Base-by-base conservation (phyloP, 2,113 vertebrate genomes). In the Alectura lathami region DNA sequence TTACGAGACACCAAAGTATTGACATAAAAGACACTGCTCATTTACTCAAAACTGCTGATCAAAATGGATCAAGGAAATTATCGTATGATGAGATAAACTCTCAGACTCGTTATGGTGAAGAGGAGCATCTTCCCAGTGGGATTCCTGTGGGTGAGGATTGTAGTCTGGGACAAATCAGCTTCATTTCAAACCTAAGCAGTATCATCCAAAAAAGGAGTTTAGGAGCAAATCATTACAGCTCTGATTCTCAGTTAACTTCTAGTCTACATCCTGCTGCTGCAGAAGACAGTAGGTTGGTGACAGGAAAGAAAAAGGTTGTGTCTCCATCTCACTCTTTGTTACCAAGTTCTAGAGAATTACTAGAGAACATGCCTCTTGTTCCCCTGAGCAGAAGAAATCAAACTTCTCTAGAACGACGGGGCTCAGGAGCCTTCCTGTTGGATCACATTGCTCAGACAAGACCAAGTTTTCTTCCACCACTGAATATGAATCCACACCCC, bases 381-480 rank as follows among this genome's bases (percentile, higher is more conserved):
- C 48, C 95, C 18, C 63, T 97, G 5, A 84, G 96, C 77, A 97
- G 97, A 88, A 98, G 97, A 89, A 98, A 92, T 10, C 96, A 96
- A 8, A 83, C 95, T 3, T 78, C 96, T 73, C 92, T 98, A 54
- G 98, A 99, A 89, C 97, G 98, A 73, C 96, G 98, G 23, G 98
- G 97, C 1, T 98, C 99, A 0, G 98, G 98, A 74, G 97, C 98
- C 13, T 97, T 98, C 17, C 74, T 97, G 24, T 54, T 98, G 81
- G 98, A 99, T 93, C 98, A 98, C 48, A 96, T 87, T 48, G 72
- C 96, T 38, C 98, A 98, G 74, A 96, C 97, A 30, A 97, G 98
- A 45, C 98, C 98, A 13, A 98, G 98, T 26, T 98, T 98, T 80
- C 98, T 99, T 66, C 99, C 99, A 3, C 98, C 99, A 13, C 96